Percentiles rank a stretch among this genome's conserved stretches.
These are phyloP conservation scores for Galerucella nymphaeae DNA, from an alignment of 2,888 invertebrate species.

Conservation along the genomic window DNA sequence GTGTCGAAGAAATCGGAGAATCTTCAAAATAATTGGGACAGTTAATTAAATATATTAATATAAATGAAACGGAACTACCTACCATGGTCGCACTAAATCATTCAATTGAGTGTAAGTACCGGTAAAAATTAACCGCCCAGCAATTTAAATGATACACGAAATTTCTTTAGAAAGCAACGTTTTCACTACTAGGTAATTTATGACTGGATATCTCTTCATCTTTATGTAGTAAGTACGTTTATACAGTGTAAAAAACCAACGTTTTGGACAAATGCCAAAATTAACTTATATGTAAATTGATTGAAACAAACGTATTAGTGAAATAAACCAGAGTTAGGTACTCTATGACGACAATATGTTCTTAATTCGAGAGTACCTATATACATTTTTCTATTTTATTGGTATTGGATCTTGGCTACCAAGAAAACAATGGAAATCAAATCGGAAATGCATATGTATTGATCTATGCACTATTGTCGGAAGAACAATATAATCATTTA, in stretches of 20 bases:
- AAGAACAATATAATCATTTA: no score
- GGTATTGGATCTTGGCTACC: no score
- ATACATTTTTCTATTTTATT: no score
- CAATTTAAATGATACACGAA: slow-evolving; percentile 11
- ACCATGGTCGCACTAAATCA: background rate
- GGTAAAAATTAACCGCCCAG: background rate
- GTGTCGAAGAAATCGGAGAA: background rate
- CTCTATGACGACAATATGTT: no score
- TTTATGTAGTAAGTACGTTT: background rate
- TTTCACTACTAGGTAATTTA: background rate
- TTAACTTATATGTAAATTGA: no score
- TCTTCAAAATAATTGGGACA: background rate
- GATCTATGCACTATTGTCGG: no score
- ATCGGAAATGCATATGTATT: no score
- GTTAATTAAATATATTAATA: slow-evolving; percentile 2
- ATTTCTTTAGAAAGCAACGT: slow-evolving; percentile 26
- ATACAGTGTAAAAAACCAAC: background rate
- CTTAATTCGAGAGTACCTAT: no score
- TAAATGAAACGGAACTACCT: background rate
- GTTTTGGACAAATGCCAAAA: no score
- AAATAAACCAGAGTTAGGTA: no score
- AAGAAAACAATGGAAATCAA: no score
- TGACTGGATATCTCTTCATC: background rate
- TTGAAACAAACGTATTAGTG: no score
- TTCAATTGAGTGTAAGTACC: background rate